Evolutionary conservation across 2,888 invertebrate species (phyloP).

Genomic region (Eurytoma adleriae): DNA sequence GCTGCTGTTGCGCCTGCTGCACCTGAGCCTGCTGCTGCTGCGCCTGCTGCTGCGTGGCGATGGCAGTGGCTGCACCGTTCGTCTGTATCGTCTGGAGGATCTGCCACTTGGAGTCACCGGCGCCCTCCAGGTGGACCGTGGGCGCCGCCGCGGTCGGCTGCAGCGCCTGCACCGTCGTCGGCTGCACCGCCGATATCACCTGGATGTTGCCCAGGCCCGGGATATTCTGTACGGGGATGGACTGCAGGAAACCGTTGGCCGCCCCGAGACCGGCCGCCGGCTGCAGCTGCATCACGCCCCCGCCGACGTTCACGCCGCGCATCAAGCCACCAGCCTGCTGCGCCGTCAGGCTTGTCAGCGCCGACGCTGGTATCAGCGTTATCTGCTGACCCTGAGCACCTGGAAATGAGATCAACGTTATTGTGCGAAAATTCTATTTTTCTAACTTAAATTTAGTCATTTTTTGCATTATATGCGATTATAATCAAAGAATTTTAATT

Average conservation of each 20-base stretch:
- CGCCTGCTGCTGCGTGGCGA: slow-evolving; percentile 68
- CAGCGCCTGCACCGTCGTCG: slow-evolving; percentile 74
- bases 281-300: slow-evolving; percentile 76
- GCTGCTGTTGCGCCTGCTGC: slow-evolving; percentile 69
- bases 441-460: no score
- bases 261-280: slow-evolving; percentile 77
- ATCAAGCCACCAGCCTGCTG: slow-evolving; percentile 71
- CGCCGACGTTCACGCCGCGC: slow-evolving; percentile 70
- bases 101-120: slow-evolving; percentile 87
- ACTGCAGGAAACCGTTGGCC: slow-evolving; percentile 77
- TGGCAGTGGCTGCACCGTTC: slow-evolving; percentile 64
- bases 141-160: slow-evolving; percentile 68
- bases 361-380: slow-evolving; percentile 88
- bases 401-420: slow-evolving; percentile 38
- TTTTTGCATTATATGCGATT: no score
- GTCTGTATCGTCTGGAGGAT: slow-evolving; percentile 79
- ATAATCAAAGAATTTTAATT: no score
- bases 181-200: slow-evolving; percentile 82
- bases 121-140: slow-evolving; percentile 86
- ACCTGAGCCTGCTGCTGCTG: slow-evolving; percentile 70
- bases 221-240: slow-evolving; percentile 86
- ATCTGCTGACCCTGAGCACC: slow-evolving; percentile 88
- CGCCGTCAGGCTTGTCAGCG: slow-evolving; percentile 75
- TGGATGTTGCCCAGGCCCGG: slow-evolving; percentile 90
- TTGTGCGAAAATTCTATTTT: no score